Conservation (phyloP, 1,140 invertebrate genomes). For the Hormaphis cornu region DNA sequence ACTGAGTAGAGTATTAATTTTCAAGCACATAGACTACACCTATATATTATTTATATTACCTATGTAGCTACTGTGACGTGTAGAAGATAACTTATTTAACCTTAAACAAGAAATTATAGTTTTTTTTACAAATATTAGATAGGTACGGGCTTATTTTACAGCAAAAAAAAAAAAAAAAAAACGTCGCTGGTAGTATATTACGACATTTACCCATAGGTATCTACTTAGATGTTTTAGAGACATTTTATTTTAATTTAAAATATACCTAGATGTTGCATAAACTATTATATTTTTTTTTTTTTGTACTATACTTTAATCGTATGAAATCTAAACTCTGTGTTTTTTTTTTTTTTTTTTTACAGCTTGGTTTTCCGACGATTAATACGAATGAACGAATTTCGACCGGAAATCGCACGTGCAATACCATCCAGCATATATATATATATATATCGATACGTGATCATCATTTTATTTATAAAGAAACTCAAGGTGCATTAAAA, state of each 20-base stretch:
- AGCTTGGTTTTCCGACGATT: slow-evolving; percentile 30
- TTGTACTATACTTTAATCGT: not conserved
- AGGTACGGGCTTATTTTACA: too few relatives aligned
- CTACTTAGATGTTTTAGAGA: too few relatives aligned
- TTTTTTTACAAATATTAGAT: not conserved
- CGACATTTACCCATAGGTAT: not conserved
- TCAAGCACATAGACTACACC: too few relatives aligned
- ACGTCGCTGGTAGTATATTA: not conserved
- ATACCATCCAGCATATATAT: not conserved
- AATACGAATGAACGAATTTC: not conserved
- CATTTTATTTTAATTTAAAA: not conserved
- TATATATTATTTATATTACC: too few relatives aligned
- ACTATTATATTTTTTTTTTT: not conserved
- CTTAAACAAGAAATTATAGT: too few relatives aligned
- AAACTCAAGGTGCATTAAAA: slow-evolving; percentile 28
- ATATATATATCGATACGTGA: not conserved
- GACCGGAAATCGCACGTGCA: not conserved
- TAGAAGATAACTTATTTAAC: too few relatives aligned
- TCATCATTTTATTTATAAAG: not conserved
- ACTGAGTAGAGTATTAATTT: too few relatives aligned
- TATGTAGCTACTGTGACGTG: too few relatives aligned
- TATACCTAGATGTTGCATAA: not conserved
- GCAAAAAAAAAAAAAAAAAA: too few relatives aligned
- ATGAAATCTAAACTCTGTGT: not conserved
- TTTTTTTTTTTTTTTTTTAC: not conserved